These are phyloP conservation scores for Tiliqua scincoides DNA, from an alignment of 2,113 vertebrate genomes.

Conservation along the genomic window DNA sequence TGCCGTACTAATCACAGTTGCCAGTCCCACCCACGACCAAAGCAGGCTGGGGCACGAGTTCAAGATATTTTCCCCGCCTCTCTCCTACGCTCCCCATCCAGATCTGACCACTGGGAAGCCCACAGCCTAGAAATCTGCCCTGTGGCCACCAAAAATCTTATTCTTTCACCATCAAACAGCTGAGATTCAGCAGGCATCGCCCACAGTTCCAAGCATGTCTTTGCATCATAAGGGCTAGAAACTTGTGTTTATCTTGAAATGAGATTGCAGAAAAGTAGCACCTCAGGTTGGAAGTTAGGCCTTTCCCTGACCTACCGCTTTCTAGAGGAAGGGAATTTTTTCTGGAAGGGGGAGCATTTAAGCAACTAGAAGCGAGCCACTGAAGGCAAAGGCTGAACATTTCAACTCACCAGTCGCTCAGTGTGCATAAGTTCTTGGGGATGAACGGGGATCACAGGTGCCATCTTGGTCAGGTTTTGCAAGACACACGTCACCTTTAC, in stretches of 20 bases:
- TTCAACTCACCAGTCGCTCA: slow-evolving; percentile 80
- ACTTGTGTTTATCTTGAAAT: neutral
- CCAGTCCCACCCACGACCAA: neutral
- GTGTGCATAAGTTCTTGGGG: slow-evolving; percentile 83
- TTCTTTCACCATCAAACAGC: neutral
- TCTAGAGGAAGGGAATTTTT: too few species aligned
- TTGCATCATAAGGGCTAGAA: neutral
- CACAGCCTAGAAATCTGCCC: neutral
- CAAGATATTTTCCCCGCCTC: neutral
- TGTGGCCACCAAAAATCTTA: neutral
- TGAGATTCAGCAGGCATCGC: neutral
- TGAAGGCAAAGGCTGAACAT: neutral
- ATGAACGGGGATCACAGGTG: slow-evolving; percentile 72
- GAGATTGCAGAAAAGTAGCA: too few species aligned
- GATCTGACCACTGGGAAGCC: neutral
- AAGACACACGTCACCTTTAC: slow-evolving; percentile 81
- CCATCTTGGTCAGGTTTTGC: slow-evolving; percentile 67
- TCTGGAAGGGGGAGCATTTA: too few species aligned
- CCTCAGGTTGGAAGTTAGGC: too few species aligned
- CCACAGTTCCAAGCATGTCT: neutral
- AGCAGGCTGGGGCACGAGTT: neutral
- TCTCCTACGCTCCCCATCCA: too few species aligned
- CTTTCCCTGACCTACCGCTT: too few species aligned
- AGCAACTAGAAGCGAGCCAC: too few species aligned
- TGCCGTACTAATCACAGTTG: neutral